Evolutionary conservation across 2,888 invertebrate species (phyloP).

Genomic region (Antheraea yamamai): DNA sequence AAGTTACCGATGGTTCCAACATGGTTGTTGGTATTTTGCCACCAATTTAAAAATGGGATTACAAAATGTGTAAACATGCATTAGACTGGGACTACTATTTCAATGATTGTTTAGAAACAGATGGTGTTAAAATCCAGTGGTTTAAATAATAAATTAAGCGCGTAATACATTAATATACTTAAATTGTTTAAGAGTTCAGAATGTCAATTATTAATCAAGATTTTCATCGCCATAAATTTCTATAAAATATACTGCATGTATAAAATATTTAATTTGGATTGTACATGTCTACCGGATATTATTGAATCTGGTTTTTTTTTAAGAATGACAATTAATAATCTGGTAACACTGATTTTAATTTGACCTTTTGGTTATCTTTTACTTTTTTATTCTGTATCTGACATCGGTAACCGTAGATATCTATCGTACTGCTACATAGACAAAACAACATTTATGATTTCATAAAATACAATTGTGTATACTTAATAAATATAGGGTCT

Average conservation of each 20-base stretch:
- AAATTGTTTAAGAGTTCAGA: background rate
- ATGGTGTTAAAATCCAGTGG: background rate
- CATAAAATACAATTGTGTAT: background rate
- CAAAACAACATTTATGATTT: constrained; percentile 37
- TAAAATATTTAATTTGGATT: background rate
- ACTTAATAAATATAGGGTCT: background rate
- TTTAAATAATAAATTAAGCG: background rate
- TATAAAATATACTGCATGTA: too few species aligned
- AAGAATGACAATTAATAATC: background rate
- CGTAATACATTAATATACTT: background rate
- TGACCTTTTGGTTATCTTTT: background rate
- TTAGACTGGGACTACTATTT: background rate
- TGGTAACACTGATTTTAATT: background rate
- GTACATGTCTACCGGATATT: background rate
- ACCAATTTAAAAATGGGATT: background rate
- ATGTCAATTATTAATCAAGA: background rate
- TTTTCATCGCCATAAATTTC: too few species aligned
- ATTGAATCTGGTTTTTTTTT: background rate
- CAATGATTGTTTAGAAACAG: background rate
- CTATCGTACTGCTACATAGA: background rate
- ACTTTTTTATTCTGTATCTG: constrained; percentile 30
- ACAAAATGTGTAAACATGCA: background rate
- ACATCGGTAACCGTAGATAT: background rate
- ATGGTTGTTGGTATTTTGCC: background rate
- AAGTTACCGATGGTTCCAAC: constrained; percentile 34